These are phyloP conservation scores for Protaetia brevitarsis DNA, from an alignment of 1,140 invertebrate species.

Conservation along the genomic window DNA sequence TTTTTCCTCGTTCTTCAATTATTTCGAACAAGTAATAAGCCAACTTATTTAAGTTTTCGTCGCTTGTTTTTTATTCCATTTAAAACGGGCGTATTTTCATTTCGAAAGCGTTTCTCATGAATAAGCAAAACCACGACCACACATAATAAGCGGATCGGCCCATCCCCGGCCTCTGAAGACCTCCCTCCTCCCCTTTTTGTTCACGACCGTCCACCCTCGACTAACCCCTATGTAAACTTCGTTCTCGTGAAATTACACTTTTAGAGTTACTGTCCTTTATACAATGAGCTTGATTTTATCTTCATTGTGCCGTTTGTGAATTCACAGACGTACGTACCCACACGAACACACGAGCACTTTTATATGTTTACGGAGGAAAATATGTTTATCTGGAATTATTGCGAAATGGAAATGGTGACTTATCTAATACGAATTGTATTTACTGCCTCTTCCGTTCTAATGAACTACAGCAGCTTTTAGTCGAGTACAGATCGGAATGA, in stretches of 20 bases:
- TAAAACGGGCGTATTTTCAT: slow-evolving; percentile 43
- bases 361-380: too few species aligned
- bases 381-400: not conserved
- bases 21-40: slow-evolving; percentile 43
- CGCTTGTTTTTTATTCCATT: slow-evolving; percentile 43
- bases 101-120: slow-evolving; percentile 46
- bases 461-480: too few species aligned
- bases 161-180: slow-evolving; percentile 1
- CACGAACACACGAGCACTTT: not conserved
- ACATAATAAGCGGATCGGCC: slow-evolving; percentile 1
- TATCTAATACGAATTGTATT: not conserved
- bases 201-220: not conserved
- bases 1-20: slow-evolving; percentile 38
- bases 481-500: too few species aligned
- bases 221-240: slow-evolving; percentile 37
- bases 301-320: slow-evolving; percentile 39
- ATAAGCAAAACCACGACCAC: slow-evolving; percentile 41
- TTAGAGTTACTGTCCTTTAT: slow-evolving; percentile 38
- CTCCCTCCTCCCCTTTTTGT: slow-evolving; percentile 24
- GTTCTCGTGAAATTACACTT: slow-evolving; percentile 41
- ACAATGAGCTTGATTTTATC: slow-evolving; percentile 38
- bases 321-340: not conserved
- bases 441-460: too few species aligned
- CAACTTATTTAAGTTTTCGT: slow-evolving; percentile 42
- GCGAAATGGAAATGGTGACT: not conserved